phyloP scores from a whole-genome alignment of 35 echinoderm and acorn worm species.

The Ophioderma brevispina region DNA sequence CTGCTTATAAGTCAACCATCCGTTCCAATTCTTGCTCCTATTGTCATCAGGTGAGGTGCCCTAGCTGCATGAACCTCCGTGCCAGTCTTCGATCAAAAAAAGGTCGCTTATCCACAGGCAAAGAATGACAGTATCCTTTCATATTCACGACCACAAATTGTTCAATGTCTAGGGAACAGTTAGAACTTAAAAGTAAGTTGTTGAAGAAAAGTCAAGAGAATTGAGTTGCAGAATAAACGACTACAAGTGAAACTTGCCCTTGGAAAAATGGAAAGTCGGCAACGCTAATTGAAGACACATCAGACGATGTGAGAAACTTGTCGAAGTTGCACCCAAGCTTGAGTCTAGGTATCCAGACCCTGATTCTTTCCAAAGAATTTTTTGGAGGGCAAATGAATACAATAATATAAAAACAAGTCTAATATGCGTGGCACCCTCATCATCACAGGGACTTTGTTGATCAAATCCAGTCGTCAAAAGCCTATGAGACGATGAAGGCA shows the following conservation, averaged over 20 bases:
- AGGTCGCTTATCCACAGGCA: neutral
- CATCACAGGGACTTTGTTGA: neutral
- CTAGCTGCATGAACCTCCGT: neutral
- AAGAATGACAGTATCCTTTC: neutral
- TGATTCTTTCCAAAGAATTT: neutral
- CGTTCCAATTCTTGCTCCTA: neutral
- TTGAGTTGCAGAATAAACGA: neutral
- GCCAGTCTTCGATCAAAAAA: neutral
- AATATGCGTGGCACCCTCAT: neutral
- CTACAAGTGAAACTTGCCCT: neutral
- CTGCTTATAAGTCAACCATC: neutral
- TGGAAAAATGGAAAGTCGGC: neutral
- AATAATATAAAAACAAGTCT: neutral
- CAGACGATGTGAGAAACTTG: neutral
- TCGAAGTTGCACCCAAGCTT: neutral
- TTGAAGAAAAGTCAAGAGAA: neutral
- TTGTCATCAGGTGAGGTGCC: neutral
- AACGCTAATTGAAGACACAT: neutral
- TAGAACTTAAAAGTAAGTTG: neutral
- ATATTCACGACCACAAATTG: neutral
- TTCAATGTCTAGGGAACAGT: neutral
- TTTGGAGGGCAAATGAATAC: slow-evolving; percentile 9
- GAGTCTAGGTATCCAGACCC: neutral
- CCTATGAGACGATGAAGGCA: neutral
- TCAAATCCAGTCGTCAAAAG: neutral